These are phyloP conservation scores for Neelides sp. DNA, from an alignment of 1,140 invertebrate species.

Conservation along the genomic window DNA sequence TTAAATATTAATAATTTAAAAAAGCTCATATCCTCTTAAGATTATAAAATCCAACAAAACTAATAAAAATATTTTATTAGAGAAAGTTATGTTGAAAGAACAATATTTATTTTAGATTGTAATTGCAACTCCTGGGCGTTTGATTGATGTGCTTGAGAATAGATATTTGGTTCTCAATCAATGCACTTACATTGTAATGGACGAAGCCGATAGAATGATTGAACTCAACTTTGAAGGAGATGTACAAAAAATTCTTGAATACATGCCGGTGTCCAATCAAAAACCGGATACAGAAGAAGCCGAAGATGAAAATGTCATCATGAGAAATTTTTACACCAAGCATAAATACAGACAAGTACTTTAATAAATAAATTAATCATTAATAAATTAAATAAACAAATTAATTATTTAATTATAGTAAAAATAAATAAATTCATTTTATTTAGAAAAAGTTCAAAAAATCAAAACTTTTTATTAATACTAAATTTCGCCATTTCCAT, in stretches of 20 bases:
- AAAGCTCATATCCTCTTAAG: neutral
- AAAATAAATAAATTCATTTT: too few relatives aligned
- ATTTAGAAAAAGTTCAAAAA: constrained; percentile 6
- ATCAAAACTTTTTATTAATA: constrained; percentile 6
- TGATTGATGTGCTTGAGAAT: constrained; percentile 98
- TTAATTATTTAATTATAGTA: constrained; percentile 5
- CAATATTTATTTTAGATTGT: constrained; percentile 68
- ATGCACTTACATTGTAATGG: constrained; percentile 86
- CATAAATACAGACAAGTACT: constrained; percentile 85
- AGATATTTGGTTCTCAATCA: constrained; percentile 91
- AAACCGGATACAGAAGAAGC: constrained; percentile 98
- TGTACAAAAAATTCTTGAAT: constrained; percentile 95
- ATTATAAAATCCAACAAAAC: constrained; percentile 7
- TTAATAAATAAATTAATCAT: constrained; percentile 8
- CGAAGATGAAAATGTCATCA: constrained; percentile 80
- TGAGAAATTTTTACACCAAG: constrained; percentile 91
- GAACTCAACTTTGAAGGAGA: constrained; percentile 50
- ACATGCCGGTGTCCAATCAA: constrained; percentile 95
- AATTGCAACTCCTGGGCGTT: constrained; percentile 98
- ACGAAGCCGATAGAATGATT: constrained; percentile 97
- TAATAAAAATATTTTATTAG: constrained; percentile 5
- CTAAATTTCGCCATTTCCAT: neutral
- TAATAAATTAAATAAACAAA: neutral
- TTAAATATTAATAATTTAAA: constrained; percentile 1
- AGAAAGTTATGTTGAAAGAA: too few relatives aligned